phyloP scores from a whole-genome alignment of 2,888 invertebrate genomes.

The Polia nebulosa region DNA sequence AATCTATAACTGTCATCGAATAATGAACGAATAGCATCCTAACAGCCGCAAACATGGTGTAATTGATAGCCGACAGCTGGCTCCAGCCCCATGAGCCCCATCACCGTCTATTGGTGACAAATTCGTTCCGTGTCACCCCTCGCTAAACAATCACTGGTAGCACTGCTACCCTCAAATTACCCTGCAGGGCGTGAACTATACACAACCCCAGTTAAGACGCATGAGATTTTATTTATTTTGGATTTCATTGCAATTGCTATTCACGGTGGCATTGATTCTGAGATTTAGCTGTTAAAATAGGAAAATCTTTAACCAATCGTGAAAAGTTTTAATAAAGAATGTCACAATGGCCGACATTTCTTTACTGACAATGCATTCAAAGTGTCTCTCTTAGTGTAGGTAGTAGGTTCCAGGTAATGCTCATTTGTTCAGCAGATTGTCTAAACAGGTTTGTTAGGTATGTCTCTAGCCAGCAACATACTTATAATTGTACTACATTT shows the following conservation, averaged over 20 bases:
- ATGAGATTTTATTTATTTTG: conserved; percentile 72
- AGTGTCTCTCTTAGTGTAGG: background rate
- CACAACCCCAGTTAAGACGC: conserved; percentile 70
- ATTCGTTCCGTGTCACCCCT: conserved; percentile 84
- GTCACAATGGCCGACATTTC: background rate
- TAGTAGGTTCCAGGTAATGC: background rate
- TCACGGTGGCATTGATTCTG: conserved; percentile 23
- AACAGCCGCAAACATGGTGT: conserved; percentile 87
- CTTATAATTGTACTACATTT: background rate
- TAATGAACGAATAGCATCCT: conserved; percentile 86
- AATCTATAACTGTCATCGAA: conserved; percentile 86
- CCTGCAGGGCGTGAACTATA: conserved; percentile 79
- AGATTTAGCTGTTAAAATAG: background rate
- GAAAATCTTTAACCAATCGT: background rate
- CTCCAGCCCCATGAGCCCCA: conserved; percentile 70
- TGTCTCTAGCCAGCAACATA: too few species aligned
- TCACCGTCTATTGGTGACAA: conserved; percentile 85
- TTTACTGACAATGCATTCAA: background rate
- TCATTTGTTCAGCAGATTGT: too few species aligned
- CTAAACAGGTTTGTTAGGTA: too few species aligned
- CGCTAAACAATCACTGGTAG: conserved; percentile 74
- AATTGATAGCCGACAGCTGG: conserved; percentile 87
- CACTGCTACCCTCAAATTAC: conserved; percentile 73
- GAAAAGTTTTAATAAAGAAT: background rate
- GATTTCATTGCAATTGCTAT: conserved; percentile 45